These are phyloP conservation scores for Meliscaeva auricollis DNA, from an alignment of 2,888 invertebrate species.

Conservation along the genomic window DNA sequence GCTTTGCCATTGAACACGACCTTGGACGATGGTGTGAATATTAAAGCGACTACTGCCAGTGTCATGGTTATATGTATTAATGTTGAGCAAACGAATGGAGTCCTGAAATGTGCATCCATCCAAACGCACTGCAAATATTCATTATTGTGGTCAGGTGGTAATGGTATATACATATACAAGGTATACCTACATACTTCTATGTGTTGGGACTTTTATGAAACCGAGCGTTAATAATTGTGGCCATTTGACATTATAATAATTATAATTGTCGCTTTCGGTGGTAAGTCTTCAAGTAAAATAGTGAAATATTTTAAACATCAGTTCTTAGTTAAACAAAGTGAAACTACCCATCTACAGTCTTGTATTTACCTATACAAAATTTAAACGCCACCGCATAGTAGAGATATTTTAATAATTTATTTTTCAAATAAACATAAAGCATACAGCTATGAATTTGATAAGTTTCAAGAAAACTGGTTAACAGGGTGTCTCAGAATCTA, in stretches of 20 bases:
- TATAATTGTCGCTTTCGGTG: neutral
- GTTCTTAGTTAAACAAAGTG: too few species aligned
- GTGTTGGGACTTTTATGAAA: constrained; percentile 4
- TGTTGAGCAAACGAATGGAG: neutral
- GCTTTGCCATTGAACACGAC: constrained; percentile 10
- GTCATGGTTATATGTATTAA: constrained; percentile 9
- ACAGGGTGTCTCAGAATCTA: too few species aligned
- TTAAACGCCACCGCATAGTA: too few species aligned
- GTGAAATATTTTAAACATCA: too few species aligned
- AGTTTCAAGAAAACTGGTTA: too few species aligned
- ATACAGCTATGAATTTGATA: too few species aligned
- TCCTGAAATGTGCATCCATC: neutral
- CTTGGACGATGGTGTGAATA: constrained; percentile 14
- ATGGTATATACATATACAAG: neutral
- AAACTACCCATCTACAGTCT: too few species aligned
- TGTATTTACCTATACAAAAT: too few species aligned
- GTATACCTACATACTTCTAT: too few species aligned
- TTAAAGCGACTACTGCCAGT: constrained; percentile 4
- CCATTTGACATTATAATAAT: constrained; percentile 10
- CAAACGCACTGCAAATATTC: constrained; percentile 21
- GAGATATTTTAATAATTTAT: too few species aligned
- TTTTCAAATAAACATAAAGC: too few species aligned
- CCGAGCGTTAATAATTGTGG: constrained; percentile 28
- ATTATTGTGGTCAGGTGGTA: constrained; percentile 2
- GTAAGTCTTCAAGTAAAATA: neutral